phyloP scores from a whole-genome alignment of 92 coral and sea anemone species.

The Galaxea fascicularis region DNA sequence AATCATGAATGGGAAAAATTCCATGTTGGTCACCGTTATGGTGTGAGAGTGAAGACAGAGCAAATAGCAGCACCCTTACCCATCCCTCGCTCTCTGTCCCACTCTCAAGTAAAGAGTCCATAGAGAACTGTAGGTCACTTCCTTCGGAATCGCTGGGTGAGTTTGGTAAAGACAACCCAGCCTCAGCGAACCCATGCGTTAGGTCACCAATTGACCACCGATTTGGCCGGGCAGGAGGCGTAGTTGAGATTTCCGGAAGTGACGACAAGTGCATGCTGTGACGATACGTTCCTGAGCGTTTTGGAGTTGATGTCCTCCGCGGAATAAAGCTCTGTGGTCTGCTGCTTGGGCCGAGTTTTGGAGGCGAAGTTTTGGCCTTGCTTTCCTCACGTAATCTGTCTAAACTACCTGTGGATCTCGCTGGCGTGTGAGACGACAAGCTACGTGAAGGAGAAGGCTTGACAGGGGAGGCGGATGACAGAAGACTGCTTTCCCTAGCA shows the following conservation, averaged over 20 bases:
- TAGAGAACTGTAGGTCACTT: slow-evolving; percentile 33
- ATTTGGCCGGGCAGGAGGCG: slow-evolving; percentile 27
- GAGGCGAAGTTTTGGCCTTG: slow-evolving; percentile 20
- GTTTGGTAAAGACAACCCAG: slow-evolving; percentile 18
- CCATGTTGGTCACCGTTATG: no score
- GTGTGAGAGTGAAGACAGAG: not conserved
- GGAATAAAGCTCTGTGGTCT: slow-evolving; percentile 47
- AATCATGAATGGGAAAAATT: no score
- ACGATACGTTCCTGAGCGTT: not conserved
- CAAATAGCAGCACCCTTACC: not conserved
- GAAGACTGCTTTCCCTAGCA: slow-evolving; percentile 37
- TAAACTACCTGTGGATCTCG: slow-evolving; percentile 46
- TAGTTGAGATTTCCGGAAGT: slow-evolving; percentile 61
- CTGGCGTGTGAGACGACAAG: slow-evolving; percentile 21
- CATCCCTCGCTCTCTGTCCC: slow-evolving; percentile 43
- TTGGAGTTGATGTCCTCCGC: slow-evolving; percentile 66
- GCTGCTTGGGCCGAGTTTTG: not conserved
- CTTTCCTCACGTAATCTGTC: slow-evolving; percentile 55
- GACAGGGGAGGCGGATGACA: slow-evolving; percentile 10
- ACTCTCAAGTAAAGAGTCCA: slow-evolving; percentile 42
- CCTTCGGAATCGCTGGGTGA: slow-evolving; percentile 28
- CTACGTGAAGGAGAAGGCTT: slow-evolving; percentile 5
- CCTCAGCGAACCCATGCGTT: slow-evolving; percentile 4
- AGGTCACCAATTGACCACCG: slow-evolving; percentile 47
- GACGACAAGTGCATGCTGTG: slow-evolving; percentile 61